Evolutionary conservation across 2,888 invertebrate species (phyloP).

Genomic region (Drosophila buzzatii): DNA sequence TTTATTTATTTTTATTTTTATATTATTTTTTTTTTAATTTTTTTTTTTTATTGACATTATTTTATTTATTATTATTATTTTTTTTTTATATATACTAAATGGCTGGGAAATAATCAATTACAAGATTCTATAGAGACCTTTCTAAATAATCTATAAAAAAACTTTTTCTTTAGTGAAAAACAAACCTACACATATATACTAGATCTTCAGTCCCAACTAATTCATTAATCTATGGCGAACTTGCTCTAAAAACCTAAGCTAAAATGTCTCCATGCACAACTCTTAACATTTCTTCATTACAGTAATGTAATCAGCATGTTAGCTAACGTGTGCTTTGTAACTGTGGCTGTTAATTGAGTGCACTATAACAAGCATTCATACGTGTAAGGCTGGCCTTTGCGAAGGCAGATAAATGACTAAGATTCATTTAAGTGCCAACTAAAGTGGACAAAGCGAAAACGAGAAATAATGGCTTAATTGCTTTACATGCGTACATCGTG

Average conservation of each 20-base stretch:
- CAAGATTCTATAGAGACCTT: not conserved
- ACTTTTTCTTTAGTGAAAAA: not conserved
- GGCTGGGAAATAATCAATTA: no score
- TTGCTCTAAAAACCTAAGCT: not conserved
- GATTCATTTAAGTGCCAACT: constrained; percentile 3
- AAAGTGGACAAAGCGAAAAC: not conserved
- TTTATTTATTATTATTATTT: no score
- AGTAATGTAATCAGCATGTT: not conserved
- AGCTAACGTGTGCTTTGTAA: not conserved
- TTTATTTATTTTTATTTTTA: no score
- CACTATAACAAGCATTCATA: not conserved
- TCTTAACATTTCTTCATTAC: not conserved
- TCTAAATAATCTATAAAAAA: no score
- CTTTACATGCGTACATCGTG: not conserved
- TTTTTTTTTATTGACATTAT: no score
- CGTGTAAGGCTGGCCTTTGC: not conserved
- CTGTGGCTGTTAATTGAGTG: not conserved
- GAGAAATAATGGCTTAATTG: constrained; percentile 4
- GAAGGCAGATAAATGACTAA: constrained; percentile 1
- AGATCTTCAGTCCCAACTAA: no score
- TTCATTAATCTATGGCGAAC: no score
- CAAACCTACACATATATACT: no score
- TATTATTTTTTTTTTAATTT: no score
- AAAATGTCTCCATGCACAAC: not conserved
- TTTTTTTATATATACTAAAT: no score